Evolutionary conservation across 37 sponge, comb jelly and placozoan species (phyloP), one percentile per base, ranked within the genome.

Genomic region (Halisarca cf. caerulea): DNA sequence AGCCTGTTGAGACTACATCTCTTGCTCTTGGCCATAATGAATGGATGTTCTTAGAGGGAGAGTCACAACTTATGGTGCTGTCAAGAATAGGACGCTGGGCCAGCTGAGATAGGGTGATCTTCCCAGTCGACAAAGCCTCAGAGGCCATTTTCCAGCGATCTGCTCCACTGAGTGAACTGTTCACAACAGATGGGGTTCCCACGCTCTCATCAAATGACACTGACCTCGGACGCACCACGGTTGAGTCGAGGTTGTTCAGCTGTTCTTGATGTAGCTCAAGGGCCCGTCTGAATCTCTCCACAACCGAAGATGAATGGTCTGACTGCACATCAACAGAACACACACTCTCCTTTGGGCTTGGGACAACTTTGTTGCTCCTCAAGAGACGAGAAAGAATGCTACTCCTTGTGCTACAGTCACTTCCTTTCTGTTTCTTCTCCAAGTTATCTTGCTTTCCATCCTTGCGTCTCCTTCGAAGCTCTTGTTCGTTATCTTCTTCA

Each of bases 1-100:
- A 74, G 2, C 77, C 77, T 39, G 36, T 40, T 20, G 77, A 74
- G 42, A 74, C 77, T 44, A 74, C 77, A 74, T 74, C 77, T 37
- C 45, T 74, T 3, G 77, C 77, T n/a, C 42, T 18, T 17, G 77
- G 77, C 77, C 77, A 74, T 0, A 74, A 44, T 40, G 77, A 74
- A 2, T 74, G 77, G 17, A 74, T 37, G 38, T n/a, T 33, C 36
- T 74, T 74, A n/a, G 77, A 25, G 77, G 77, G 77, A 20, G 77
- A 74, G 21, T 74, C 77, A 5, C 35, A 68, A 34, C 69, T 68
- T 2, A 68, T 30, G 36, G 32, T 24, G 42, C 45, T 74, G 25
- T 39, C 45, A 17, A 8, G 15, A 20, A 21, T 44, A 1, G 42
- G 77, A 20, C 45, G 77, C 24, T 39, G 40, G 0, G 40, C 45